Percentiles rank a stretch among this genome's conserved stretches.
These are phyloP conservation scores for Volucella inflata DNA, from an alignment of 2,888 invertebrate species.

Conservation along the genomic window DNA sequence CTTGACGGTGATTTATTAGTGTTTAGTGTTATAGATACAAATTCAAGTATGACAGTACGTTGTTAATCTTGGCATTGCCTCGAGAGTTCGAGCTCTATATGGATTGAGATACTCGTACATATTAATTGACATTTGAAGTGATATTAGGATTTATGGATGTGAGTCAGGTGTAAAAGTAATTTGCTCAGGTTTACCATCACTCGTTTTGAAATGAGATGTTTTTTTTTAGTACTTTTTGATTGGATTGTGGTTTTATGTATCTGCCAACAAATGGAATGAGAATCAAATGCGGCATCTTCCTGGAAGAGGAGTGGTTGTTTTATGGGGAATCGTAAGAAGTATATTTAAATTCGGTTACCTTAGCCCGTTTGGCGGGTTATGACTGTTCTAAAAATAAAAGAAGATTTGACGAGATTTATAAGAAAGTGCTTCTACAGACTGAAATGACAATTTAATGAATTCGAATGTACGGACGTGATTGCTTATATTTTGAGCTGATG, in stretches of 20 bases:
- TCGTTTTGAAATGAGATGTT: neutral
- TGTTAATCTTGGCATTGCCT: constrained; percentile 11
- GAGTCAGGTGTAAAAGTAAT: constrained; percentile 13
- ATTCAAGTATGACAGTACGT: neutral
- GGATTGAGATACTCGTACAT: constrained; percentile 5
- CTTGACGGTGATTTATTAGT: constrained; percentile 1
- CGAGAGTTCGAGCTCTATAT: neutral
- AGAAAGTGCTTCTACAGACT: too few relatives aligned
- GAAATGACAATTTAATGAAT: too few relatives aligned
- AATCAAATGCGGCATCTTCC: neutral
- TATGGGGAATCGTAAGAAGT: too few relatives aligned
- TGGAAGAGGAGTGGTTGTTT: too few relatives aligned
- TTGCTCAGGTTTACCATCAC: constrained; percentile 32
- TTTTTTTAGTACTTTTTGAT: constrained; percentile 26
- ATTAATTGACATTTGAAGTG: constrained; percentile 8
- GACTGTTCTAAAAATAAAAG: too few relatives aligned
- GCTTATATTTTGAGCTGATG: too few relatives aligned
- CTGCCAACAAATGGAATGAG: constrained; percentile 8
- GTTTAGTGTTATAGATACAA: neutral
- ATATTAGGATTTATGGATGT: constrained; percentile 26
- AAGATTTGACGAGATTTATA: too few relatives aligned
- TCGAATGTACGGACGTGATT: too few relatives aligned
- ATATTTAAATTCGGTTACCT: too few relatives aligned
- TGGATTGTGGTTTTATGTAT: constrained; percentile 12
- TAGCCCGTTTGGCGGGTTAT: too few relatives aligned